Evolutionary conservation across 2,797 vertebrate species (phyloP).

Genomic region (Sebastiscus tertius): DNA sequence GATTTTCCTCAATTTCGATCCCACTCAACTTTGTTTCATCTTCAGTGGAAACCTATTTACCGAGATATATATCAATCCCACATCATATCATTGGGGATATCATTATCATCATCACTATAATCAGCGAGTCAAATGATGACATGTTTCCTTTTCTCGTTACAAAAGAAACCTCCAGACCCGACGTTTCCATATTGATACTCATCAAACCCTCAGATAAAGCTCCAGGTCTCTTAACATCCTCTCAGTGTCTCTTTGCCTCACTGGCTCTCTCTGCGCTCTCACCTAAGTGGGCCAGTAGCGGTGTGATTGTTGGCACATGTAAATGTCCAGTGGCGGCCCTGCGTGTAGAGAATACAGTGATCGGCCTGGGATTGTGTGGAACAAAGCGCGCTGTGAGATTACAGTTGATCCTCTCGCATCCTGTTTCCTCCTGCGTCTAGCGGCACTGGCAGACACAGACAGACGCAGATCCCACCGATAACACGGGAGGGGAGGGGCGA

Average conservation of each 20-base stretch:
- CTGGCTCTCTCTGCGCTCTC: slow-evolving; percentile 33
- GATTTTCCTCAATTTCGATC: slow-evolving; percentile 63
- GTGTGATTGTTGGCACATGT: slow-evolving; percentile 80
- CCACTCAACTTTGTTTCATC: slow-evolving; percentile 59
- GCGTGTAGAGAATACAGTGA: slow-evolving; percentile 75
- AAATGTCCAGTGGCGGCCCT: slow-evolving; percentile 69
- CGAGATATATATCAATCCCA: slow-evolving; percentile 55
- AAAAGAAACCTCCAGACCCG: slow-evolving; percentile 43
- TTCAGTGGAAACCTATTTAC: slow-evolving; percentile 58
- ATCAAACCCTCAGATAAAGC: slow-evolving; percentile 47
- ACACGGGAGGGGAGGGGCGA: slow-evolving; percentile 40
- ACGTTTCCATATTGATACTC: slow-evolving; percentile 55
- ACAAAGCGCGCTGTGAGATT: slow-evolving; percentile 81
- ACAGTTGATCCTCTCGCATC: slow-evolving; percentile 82
- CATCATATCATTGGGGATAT: slow-evolving; percentile 51
- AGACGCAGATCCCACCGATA: slow-evolving; percentile 79
- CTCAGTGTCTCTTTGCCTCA: slow-evolving; percentile 14
- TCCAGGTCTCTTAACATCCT: slow-evolving; percentile 36
- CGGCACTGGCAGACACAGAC: slow-evolving; percentile 73
- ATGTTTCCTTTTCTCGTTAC: slow-evolving; percentile 54
- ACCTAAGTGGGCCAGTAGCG: slow-evolving; percentile 60
- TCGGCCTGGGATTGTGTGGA: slow-evolving; percentile 77
- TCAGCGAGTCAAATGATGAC: slow-evolving; percentile 65
- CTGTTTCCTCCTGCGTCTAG: slow-evolving; percentile 81
- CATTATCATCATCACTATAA: slow-evolving; percentile 70